A percentile compares a stretch with the other conserved stretches of the same genome.
These are phyloP conservation scores for Elaphurus davidianus DNA, from an alignment of 2,113 vertebrate species.

Conservation along the genomic window DNA sequence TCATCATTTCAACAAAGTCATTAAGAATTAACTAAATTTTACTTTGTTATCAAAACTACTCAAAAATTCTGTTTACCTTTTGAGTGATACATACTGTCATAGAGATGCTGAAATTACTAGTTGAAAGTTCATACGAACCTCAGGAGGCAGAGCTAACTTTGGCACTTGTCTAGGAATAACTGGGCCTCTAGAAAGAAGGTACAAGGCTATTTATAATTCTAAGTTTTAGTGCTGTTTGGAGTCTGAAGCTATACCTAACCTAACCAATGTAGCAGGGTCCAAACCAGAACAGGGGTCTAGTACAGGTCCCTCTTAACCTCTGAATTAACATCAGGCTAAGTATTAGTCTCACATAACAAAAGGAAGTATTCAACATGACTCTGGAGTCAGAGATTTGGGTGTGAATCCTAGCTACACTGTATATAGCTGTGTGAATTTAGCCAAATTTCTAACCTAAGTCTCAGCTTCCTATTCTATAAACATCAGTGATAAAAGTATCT, in stretches of 20 bases:
- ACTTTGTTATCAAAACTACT: not conserved
- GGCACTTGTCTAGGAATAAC: not conserved
- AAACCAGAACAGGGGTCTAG: not conserved
- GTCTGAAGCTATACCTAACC: not conserved
- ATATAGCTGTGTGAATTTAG: not conserved
- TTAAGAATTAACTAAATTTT: not conserved
- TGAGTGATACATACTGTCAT: not conserved
- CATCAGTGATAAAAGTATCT: not conserved
- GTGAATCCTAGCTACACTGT: not conserved
- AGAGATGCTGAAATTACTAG: not conserved
- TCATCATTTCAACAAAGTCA: not conserved
- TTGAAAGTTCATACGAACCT: not conserved
- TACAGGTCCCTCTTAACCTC: accelerated
- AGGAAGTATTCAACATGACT: not conserved
- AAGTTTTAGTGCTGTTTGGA: not conserved
- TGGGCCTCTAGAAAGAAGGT: not conserved
- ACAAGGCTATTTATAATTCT: not conserved
- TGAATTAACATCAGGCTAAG: not conserved
- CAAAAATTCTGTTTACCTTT: not conserved
- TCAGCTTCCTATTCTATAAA: not conserved
- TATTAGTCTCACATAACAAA: not conserved
- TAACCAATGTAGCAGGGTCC: not conserved
- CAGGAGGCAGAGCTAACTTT: not conserved
- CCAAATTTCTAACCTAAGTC: not conserved
- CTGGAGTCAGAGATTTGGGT: not conserved